Conservation (phyloP, 2,888 invertebrate species). For the Boloria selene region DNA sequence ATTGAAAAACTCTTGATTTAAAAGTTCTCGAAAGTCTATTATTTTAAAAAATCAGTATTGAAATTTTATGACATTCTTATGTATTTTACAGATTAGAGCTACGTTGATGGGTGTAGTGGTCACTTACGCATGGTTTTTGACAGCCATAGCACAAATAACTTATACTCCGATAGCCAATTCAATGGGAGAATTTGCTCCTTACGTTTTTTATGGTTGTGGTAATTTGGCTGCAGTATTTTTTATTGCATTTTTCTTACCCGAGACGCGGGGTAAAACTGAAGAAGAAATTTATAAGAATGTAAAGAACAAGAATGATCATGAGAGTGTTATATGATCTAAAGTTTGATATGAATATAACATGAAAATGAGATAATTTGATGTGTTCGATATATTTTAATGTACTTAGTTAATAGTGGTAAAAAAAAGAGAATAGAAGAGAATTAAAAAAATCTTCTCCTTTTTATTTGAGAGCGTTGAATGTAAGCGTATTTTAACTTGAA, state of each 20-base stretch:
- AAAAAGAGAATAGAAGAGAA: no score
- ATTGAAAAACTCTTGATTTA: no score
- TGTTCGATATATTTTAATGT: no score
- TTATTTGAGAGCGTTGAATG: no score
- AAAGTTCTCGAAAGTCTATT: no score
- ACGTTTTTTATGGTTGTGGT: slow-evolving; percentile 54
- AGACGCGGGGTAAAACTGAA: slow-evolving; percentile 62
- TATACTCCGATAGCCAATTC: slow-evolving; percentile 45
- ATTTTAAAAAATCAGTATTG: no score
- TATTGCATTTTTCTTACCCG: slow-evolving; percentile 55
- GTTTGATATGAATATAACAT: neutral
- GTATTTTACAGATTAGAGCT: slow-evolving; percentile 55
- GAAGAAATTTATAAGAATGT: slow-evolving; percentile 49
- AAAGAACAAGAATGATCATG: neutral
- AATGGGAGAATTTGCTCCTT: slow-evolving; percentile 58
- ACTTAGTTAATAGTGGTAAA: no score
- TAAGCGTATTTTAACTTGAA: no score
- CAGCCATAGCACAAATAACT: slow-evolving; percentile 45
- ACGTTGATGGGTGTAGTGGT: slow-evolving; percentile 53
- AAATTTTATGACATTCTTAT: no score
- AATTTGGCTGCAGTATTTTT: slow-evolving; percentile 55
- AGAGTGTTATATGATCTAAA: neutral
- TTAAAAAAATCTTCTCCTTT: no score
- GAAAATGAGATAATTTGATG: no score
- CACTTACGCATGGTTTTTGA: slow-evolving; percentile 49